Evolutionary conservation across 2,888 invertebrate genomes (phyloP).

Genomic region (Dascillus cervinus): DNA sequence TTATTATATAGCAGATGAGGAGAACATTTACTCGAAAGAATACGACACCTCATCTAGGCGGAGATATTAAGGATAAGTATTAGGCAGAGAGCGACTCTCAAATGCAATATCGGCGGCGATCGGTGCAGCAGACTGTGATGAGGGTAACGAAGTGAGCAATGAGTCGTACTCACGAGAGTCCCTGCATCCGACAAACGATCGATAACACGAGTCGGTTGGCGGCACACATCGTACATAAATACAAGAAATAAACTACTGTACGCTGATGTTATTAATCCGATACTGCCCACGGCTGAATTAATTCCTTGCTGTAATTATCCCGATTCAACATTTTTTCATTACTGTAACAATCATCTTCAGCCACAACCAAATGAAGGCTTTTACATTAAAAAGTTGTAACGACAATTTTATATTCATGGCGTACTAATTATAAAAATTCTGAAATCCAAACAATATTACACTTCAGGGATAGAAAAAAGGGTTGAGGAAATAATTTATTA

Average conservation of each 20-base stretch:
- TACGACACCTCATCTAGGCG: conserved; percentile 8
- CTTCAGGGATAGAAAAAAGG: too few relatives aligned
- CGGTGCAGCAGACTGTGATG: conserved; percentile 33
- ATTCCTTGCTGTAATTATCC: too few relatives aligned
- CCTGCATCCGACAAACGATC: conserved; percentile 15
- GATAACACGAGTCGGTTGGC: conserved; percentile 12
- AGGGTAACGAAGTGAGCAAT: conserved; percentile 36
- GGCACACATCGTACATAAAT: conserved; percentile 19
- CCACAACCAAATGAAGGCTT: too few relatives aligned
- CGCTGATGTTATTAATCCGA: too few relatives aligned
- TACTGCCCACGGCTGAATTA: too few relatives aligned
- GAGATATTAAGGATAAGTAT: conserved; percentile 9
- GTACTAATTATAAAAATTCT: too few relatives aligned
- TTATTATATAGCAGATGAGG: conserved; percentile 14
- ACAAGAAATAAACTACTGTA: conserved; percentile 18
- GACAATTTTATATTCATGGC: too few relatives aligned
- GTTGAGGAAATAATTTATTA: too few relatives aligned
- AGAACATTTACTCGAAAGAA: conserved; percentile 8
- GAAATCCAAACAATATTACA: too few relatives aligned
- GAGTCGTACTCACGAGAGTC: conserved; percentile 20
- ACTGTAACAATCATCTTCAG: too few relatives aligned
- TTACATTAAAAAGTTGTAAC: too few relatives aligned
- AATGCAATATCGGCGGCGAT: conserved; percentile 19
- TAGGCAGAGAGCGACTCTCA: conserved; percentile 12
- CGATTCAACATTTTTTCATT: too few relatives aligned